Evolutionary conservation across 1,140 invertebrate genomes (phyloP), one percentile per base, ranked within the genome.

Genomic region (Caenorhabditis tropicalis): DNA sequence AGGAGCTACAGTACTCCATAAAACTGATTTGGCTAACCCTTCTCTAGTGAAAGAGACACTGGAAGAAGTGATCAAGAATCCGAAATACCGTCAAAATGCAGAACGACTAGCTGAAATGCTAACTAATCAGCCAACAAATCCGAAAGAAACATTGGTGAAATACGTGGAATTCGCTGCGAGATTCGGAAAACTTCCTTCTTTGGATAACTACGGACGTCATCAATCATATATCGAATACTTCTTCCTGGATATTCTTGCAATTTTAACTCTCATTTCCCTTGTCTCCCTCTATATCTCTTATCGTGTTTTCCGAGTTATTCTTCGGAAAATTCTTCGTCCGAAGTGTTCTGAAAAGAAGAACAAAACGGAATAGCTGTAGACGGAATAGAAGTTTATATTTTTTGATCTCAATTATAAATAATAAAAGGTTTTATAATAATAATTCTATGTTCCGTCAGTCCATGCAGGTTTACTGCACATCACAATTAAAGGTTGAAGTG

Each of bases 111-210:
- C 82, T 46, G 46, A 79, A 79, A 65, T 84, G 46, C 21, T 84
- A 5, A 79, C 27, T 0, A 84, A 80, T 49, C 65, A 65, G 36
- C 82, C 82, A 9, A 74, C 65, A 19, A 36, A 21, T 27, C 70
- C 82, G 12, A 51, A 80, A 39, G 70, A 84, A 24, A 65, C 48
- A 16, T 36, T 84, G 4, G 10, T 79, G 0, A 84, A 84, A 56
- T 80, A 84, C 49, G 70, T 84, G 39, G 74, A 84, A 16, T 70
- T 84, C 24, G 70, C 82, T 0, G 65, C 48, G 24, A 74, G 65
- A 74, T 74, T 74, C 29, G 65, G 65, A 74, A 74, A 74, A 74
- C 36, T 74, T 12, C 65, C 65, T 27, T 74, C 65, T 9, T 4
- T 74, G n/a, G 65, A 74, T n/a, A 74, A 74, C 15, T 74, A 74